phyloP scores from a whole-genome alignment of 2,888 invertebrate species.

The Xestobium rufovillosum region DNA sequence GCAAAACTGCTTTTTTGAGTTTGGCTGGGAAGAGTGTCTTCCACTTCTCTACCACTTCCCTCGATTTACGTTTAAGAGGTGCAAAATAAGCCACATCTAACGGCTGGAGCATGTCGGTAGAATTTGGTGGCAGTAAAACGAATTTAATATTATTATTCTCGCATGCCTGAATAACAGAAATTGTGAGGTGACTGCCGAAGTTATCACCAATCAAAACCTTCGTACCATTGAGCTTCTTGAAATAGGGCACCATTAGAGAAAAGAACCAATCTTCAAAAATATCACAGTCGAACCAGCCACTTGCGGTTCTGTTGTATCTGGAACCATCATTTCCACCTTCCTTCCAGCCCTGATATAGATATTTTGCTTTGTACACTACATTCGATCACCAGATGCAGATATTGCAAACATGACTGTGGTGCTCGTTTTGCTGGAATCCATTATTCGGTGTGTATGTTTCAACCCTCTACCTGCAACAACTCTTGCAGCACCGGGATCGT shows the following conservation, averaged over 20 bases:
- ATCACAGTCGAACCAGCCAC: slow-evolving; percentile 17
- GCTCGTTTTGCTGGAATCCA: slow-evolving; percentile 18
- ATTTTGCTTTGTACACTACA: slow-evolving; percentile 19
- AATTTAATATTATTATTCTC: no score
- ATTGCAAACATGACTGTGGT: slow-evolving; percentile 21
- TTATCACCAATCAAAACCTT: no score
- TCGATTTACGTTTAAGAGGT: no score
- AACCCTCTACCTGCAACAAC: slow-evolving; percentile 26
- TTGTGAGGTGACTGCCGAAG: no score
- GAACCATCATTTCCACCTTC: slow-evolving; percentile 16
- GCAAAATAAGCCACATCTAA: no score
- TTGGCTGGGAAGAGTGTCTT: no score
- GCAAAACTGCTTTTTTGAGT: no score
- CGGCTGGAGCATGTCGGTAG: no score
- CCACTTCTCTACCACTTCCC: no score
- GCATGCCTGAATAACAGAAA: no score
- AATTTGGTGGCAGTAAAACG: no score
- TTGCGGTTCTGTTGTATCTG: slow-evolving; percentile 17
- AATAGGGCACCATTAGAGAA: slow-evolving; percentile 8
- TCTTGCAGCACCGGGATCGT: slow-evolving; percentile 33
- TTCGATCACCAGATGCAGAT: slow-evolving; percentile 18
- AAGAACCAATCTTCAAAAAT: slow-evolving; percentile 17
- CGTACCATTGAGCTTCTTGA: slow-evolving; percentile 14
- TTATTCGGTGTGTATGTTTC: slow-evolving; percentile 31
- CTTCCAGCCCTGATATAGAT: slow-evolving; percentile 15